These are phyloP conservation scores for Danio jaintianensis DNA, from an alignment of 2,797 vertebrate species.

Conservation along the genomic window DNA sequence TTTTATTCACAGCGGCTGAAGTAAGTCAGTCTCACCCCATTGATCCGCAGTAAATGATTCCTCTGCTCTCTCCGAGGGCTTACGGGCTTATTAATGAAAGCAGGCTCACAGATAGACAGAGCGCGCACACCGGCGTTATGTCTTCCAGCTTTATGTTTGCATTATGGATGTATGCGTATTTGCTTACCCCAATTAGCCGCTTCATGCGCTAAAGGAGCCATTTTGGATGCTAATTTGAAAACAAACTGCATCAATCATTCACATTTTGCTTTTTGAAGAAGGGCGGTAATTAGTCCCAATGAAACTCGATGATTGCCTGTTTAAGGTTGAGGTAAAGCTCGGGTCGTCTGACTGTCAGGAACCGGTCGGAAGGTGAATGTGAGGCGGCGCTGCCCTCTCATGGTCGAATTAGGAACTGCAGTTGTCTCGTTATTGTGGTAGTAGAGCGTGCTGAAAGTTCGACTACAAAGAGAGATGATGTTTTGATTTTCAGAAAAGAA, in stretches of 20 bases:
- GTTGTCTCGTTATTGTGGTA: neutral
- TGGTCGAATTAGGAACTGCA: neutral
- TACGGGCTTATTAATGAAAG: constrained; percentile 70
- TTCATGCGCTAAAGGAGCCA: constrained; percentile 55
- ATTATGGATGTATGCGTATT: constrained; percentile 61
- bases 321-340: constrained; percentile 47
- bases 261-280: constrained; percentile 74
- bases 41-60: constrained; percentile 71
- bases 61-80: constrained; percentile 69
- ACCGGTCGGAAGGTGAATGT: neutral
- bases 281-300: constrained; percentile 80
- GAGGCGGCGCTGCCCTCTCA: constrained; percentile 75
- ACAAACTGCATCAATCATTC: constrained; percentile 75
- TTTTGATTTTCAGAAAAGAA: neutral
- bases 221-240: constrained; percentile 70
- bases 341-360: constrained; percentile 14
- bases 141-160: constrained; percentile 41
- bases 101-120: constrained; percentile 45
- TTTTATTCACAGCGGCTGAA: constrained; percentile 56
- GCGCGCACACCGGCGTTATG: constrained; percentile 22
- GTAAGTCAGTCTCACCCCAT: constrained; percentile 69
- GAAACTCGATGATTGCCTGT: constrained; percentile 67
- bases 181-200: constrained; percentile 66
- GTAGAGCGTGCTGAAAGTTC: too few species aligned
- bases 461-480: neutral